A percentile compares a stretch with the other conserved stretches of the same genome.
Evolutionary conservation across 92 coral and sea anemone genomes (phyloP).

Genomic region (Epizoanthus illoricatus): DNA sequence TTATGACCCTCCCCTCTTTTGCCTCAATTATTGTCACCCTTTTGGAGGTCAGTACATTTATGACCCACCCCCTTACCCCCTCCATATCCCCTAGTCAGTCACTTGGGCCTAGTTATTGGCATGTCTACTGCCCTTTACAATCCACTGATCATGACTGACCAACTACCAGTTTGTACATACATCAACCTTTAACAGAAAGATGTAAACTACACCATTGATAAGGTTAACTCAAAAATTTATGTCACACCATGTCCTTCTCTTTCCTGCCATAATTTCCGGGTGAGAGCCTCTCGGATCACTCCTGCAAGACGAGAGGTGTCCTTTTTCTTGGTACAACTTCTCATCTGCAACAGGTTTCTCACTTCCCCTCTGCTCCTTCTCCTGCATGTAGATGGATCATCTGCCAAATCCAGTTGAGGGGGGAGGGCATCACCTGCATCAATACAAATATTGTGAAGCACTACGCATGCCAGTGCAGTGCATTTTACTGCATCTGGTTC

Average conservation of each 20-base stretch:
- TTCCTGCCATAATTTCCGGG: constrained; percentile 28
- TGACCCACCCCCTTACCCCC: too few relatives aligned
- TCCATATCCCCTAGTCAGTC: too few relatives aligned
- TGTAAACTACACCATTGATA: too few relatives aligned
- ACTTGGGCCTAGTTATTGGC: too few relatives aligned
- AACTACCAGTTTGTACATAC: not conserved
- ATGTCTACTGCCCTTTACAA: too few relatives aligned
- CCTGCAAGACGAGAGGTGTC: constrained; percentile 39
- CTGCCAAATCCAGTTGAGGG: too few relatives aligned
- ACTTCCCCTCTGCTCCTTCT: constrained; percentile 27
- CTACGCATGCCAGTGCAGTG: constrained; percentile 2
- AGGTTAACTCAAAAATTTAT: not conserved
- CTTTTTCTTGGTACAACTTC: constrained; percentile 17
- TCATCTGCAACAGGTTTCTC: constrained; percentile 14
- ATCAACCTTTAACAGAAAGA: too few relatives aligned
- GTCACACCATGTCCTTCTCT: constrained; percentile 24
- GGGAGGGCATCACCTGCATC: too few relatives aligned
- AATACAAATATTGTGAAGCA: constrained; percentile 17
- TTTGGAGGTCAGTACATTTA: too few relatives aligned
- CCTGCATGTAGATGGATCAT: constrained; percentile 20
- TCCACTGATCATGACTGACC: too few relatives aligned
- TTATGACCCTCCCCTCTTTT: too few relatives aligned
- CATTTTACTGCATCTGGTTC: not conserved
- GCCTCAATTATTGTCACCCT: too few relatives aligned
- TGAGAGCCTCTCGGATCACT: constrained; percentile 22